Conservation (phyloP, 2,888 invertebrate species). For the Yponomeuta malinellus region DNA sequence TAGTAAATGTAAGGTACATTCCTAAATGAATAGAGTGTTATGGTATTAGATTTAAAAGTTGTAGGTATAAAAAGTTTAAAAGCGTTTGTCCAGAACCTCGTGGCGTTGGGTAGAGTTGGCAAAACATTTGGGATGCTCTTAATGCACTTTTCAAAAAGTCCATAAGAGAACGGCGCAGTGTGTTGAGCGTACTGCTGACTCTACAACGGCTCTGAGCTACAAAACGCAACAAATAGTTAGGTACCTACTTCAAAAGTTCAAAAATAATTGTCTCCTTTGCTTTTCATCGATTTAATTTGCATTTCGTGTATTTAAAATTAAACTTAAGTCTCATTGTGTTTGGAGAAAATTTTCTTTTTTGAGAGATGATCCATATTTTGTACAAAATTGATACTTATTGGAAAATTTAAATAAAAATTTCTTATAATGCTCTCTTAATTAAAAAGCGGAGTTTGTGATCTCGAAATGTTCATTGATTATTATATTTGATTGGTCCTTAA, state of each 20-base stretch:
- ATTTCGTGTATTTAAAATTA: slow-evolving; percentile 46
- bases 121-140: slow-evolving; percentile 21
- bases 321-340: not conserved
- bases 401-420: slow-evolving; percentile 37
- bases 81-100: slow-evolving; percentile 47
- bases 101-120: slow-evolving; percentile 14
- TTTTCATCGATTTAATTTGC: slow-evolving; percentile 45
- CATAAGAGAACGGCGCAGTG: not conserved
- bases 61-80: slow-evolving; percentile 49
- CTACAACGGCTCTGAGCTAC: not conserved
- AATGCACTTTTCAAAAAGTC: not conserved
- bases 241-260: slow-evolving; percentile 38
- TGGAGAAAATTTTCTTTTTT: slow-evolving; percentile 27
- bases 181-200: not conserved
- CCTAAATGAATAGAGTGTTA: slow-evolving; percentile 65
- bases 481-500: slow-evolving; percentile 66
- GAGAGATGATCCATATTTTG: slow-evolving; percentile 64
- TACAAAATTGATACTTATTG: slow-evolving; percentile 64
- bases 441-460: slow-evolving; percentile 60
- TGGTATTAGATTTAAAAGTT: slow-evolving; percentile 34
- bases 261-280: slow-evolving; percentile 47
- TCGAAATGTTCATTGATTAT: slow-evolving; percentile 69
- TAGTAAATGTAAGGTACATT: slow-evolving; percentile 69
- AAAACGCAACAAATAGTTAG: slow-evolving; percentile 12
- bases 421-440: slow-evolving; percentile 43